Percentiles rank a stretch among this genome's conserved stretches.
phyloP scores from a whole-genome alignment of 2,113 vertebrate genomes.

The Otis tarda region DNA sequence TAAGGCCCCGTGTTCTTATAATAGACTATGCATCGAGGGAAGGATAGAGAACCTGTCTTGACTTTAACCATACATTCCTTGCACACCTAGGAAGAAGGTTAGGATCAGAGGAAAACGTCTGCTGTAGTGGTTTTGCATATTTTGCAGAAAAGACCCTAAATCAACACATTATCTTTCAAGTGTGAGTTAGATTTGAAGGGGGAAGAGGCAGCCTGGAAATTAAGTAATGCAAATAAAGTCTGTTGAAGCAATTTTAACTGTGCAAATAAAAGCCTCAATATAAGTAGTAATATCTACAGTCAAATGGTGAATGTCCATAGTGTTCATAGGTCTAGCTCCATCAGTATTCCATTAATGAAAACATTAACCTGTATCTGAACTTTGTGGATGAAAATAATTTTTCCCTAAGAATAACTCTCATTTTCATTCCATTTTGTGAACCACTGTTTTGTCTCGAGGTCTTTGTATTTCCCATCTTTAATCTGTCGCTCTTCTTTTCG shows the following conservation, averaged over 20 bases:
- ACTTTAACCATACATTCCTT: not conserved
- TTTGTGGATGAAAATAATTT: not conserved
- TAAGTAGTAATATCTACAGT: slow-evolving; percentile 57
- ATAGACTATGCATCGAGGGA: not conserved
- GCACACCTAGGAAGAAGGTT: not conserved
- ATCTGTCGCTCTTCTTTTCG: slow-evolving; percentile 85
- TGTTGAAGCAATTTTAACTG: slow-evolving; percentile 57
- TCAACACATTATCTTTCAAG: not conserved
- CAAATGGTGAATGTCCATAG: slow-evolving; percentile 31
- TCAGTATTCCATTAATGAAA: slow-evolving; percentile 15
- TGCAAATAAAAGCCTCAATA: slow-evolving; percentile 69
- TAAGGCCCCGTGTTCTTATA: not conserved
- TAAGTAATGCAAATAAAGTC: slow-evolving; percentile 70
- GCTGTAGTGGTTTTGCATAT: not conserved
- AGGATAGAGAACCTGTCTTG: not conserved
- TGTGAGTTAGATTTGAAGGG: not conserved
- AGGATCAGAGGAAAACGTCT: not conserved
- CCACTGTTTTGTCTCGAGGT: slow-evolving; percentile 90
- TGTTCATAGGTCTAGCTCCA: slow-evolving; percentile 37
- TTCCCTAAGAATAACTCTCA: slow-evolving; percentile 87
- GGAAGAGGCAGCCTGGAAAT: slow-evolving; percentile 44
- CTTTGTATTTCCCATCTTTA: slow-evolving; percentile 79
- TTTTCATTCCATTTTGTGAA: slow-evolving; percentile 92
- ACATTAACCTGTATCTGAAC: slow-evolving; percentile 5
- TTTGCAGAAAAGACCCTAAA: not conserved